Conservation (phyloP, 2,113 vertebrate genomes). For the Cranoglanis bouderius region DNA sequence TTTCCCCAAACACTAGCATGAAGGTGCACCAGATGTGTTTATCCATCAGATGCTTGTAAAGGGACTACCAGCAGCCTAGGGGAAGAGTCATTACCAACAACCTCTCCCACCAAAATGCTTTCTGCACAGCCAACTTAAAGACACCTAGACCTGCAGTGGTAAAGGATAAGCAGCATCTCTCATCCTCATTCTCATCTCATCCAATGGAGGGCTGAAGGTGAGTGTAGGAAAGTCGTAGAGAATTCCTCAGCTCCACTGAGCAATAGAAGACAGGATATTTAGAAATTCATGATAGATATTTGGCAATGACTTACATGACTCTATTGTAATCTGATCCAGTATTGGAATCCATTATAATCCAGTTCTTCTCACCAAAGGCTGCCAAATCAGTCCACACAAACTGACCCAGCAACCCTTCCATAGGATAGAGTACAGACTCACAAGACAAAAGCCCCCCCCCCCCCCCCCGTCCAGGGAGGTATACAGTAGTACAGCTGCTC, state of each 20-base stretch:
- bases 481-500: not conserved
- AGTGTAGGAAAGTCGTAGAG: not conserved
- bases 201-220: not conserved
- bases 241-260: not conserved
- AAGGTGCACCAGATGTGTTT: too few species aligned
- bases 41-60: not conserved
- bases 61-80: not conserved
- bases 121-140: not conserved
- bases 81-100: not conserved
- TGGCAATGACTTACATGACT: not conserved
- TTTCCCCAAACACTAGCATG: not conserved
- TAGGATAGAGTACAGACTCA: not conserved
- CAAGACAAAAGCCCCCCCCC: not conserved
- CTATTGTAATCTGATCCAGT: not conserved
- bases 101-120: not conserved
- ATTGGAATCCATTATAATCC: not conserved
- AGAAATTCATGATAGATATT: not conserved
- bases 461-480: not conserved
- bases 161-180: not conserved
- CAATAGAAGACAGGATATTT: not conserved
- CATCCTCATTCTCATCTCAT: too few species aligned
- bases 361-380: not conserved
- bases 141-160: not conserved
- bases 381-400: not conserved
- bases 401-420: not conserved